phyloP scores from a whole-genome alignment of 2,888 invertebrate genomes.

The Megaustenia siamemsis region DNA sequence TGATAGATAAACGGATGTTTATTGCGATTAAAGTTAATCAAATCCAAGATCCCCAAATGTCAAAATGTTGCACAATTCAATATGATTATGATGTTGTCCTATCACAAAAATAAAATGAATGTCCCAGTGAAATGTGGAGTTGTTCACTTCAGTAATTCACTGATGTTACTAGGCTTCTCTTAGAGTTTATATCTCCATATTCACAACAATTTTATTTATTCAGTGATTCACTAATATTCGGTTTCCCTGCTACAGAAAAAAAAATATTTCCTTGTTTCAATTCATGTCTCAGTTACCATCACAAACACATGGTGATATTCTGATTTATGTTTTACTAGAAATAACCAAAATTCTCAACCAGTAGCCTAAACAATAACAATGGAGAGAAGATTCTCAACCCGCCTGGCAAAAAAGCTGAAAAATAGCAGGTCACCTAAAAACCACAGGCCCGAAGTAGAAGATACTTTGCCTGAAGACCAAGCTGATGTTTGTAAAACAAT shows the following conservation, averaged over 20 bases:
- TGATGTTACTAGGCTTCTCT: background rate
- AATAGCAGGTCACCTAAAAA: too few relatives aligned
- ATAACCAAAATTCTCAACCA: background rate
- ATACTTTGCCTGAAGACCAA: background rate
- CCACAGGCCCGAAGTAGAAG: too few relatives aligned
- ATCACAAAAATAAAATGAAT: too few relatives aligned
- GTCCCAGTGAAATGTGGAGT: too few relatives aligned
- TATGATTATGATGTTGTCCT: too few relatives aligned
- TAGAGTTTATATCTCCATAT: background rate
- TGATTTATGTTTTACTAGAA: background rate
- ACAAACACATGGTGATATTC: background rate
- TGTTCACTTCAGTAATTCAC: background rate
- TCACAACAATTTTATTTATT: too few relatives aligned
- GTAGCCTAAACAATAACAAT: background rate
- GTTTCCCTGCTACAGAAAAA: background rate
- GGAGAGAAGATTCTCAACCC: slow-evolving; percentile 23
- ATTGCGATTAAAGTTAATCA: too few relatives aligned
- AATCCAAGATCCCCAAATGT: too few relatives aligned
- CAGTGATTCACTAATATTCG: background rate
- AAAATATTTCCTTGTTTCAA: background rate
- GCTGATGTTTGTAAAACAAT: background rate
- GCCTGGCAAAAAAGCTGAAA: slow-evolving; percentile 22
- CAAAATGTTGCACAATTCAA: too few relatives aligned
- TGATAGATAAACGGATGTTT: too few relatives aligned
- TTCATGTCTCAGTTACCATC: background rate